Percentiles rank a stretch among this genome's conserved stretches.
These are phyloP conservation scores for Coelinius sp. DNA, from an alignment of 2,888 invertebrate genomes.

Conservation along the genomic window DNA sequence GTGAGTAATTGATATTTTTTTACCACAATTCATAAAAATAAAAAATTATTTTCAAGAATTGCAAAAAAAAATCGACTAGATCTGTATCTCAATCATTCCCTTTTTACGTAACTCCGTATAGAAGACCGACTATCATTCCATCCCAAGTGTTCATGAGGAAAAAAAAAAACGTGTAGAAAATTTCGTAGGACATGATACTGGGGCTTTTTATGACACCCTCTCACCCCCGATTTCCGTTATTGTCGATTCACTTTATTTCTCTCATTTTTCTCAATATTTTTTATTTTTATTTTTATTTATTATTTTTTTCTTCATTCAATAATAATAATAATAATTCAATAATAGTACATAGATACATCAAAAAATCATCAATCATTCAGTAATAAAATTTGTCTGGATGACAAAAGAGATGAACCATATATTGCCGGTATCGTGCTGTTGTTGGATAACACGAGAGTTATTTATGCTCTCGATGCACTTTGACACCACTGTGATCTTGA, in stretches of 20 bases:
- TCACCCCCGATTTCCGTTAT: background rate
- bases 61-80: no score
- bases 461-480: conserved; percentile 5
- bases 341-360: background rate
- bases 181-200: background rate
- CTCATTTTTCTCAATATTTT: background rate
- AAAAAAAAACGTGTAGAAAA: background rate
- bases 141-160: background rate
- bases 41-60: no score
- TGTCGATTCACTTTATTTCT: background rate
- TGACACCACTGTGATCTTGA: background rate
- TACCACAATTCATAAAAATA: no score
- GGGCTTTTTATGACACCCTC: background rate
- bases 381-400: background rate
- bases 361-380: background rate
- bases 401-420: background rate
- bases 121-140: background rate
- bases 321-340: background rate
- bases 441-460: background rate
- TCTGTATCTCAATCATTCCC: background rate
- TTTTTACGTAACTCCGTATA: background rate
- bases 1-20: no score
- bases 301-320: background rate
- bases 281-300: background rate
- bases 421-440: background rate